phyloP scores from a whole-genome alignment of 1,140 invertebrate genomes.

The Drosophila kurseongensis region DNA sequence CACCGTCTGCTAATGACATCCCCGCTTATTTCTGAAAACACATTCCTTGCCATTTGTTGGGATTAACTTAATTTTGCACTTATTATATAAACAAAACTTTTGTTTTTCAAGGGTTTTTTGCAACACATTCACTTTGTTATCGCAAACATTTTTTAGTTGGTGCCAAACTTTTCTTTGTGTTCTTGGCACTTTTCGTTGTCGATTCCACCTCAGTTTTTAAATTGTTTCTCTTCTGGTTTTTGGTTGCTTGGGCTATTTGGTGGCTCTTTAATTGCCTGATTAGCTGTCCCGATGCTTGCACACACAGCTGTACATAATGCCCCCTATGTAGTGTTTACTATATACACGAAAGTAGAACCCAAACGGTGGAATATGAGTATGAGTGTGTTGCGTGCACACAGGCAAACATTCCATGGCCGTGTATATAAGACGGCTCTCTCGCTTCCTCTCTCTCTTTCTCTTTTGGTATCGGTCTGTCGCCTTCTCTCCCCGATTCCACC shows the following conservation, averaged over 20 bases:
- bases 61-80: constrained; percentile 1
- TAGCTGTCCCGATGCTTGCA: constrained; percentile 38
- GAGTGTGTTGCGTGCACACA: constrained; percentile 30
- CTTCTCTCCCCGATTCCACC: constrained; percentile 57
- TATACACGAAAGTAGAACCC: constrained; percentile 37
- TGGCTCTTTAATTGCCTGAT: constrained; percentile 54
- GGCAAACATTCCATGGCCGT: constrained; percentile 40
- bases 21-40: constrained; percentile 8
- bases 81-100: constrained; percentile 10
- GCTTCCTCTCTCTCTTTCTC: constrained; percentile 17
- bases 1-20: constrained; percentile 32
- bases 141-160: background rate
- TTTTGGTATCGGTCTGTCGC: constrained; percentile 24
- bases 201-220: constrained; percentile 5
- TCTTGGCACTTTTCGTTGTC: constrained; percentile 1
- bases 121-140: constrained; percentile 6
- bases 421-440: constrained; percentile 28
- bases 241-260: constrained; percentile 31
- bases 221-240: constrained; percentile 25
- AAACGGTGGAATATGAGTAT: constrained; percentile 32
- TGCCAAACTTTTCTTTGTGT: constrained; percentile 19
- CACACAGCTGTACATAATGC: constrained; percentile 10
- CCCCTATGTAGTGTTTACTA: constrained; percentile 1
- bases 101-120: constrained; percentile 1
- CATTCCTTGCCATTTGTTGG: constrained; percentile 1